These are phyloP conservation scores for Colistium nudipinnis DNA, from an alignment of 2,113 vertebrate genomes.

Conservation along the genomic window DNA sequence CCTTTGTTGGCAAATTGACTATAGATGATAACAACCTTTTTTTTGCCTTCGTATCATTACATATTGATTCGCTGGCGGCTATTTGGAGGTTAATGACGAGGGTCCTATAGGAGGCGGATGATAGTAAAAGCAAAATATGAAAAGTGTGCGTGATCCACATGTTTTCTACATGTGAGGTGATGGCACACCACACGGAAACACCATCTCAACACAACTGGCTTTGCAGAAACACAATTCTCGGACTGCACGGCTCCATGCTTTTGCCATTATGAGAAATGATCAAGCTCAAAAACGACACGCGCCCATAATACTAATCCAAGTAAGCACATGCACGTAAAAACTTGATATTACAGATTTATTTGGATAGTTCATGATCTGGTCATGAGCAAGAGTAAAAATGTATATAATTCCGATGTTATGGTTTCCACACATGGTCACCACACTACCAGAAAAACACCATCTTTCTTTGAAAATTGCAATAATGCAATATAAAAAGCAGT, in stretches of 20 bases:
- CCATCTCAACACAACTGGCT: slow-evolving; percentile 1
- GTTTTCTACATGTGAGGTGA: slow-evolving; percentile 3
- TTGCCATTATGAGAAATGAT: background rate
- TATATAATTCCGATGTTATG: background rate
- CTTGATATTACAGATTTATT: background rate
- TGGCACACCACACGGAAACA: too few relatives aligned
- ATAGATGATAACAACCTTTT: background rate
- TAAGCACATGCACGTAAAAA: background rate
- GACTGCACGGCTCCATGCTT: background rate
- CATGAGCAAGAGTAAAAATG: background rate
- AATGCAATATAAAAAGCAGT: background rate
- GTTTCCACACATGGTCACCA: background rate
- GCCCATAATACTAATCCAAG: background rate
- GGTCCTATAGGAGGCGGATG: slow-evolving; percentile 1
- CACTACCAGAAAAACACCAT: background rate
- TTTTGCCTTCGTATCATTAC: background rate
- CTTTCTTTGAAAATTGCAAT: background rate
- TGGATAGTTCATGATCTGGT: background rate
- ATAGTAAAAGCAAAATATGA: slow-evolving; percentile 5
- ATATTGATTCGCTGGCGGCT: slow-evolving; percentile 22
- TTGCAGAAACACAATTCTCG: background rate
- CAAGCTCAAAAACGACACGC: background rate
- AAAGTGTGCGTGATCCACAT: slow-evolving; percentile 10
- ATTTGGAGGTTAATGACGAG: slow-evolving; percentile 3
- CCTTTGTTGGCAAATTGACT: background rate